Base-by-base conservation (phyloP, 1,140 invertebrate genomes). In the Dryas iulia region DNA sequence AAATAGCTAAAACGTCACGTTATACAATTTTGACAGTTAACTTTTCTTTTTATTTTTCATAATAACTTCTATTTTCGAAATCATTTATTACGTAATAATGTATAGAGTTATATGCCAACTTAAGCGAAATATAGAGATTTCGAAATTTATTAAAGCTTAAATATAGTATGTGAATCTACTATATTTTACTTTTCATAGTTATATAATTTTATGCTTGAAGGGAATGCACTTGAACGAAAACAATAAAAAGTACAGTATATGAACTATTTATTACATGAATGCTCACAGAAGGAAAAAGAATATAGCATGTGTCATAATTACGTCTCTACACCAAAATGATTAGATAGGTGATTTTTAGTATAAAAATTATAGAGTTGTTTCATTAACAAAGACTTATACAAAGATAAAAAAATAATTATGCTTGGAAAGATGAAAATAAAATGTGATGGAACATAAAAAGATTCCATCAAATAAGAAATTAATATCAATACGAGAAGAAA, bases 391-490 rank as follows among this genome's bases (percentile, higher is more conserved):
- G 31, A 31, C 8, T 11, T 60, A 56, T 60, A 25, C 25, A 30
- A 8, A 25, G 12, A 35, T 30, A 35, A 56, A 21, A 31, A 57
- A 61, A 35, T 77, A 87, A 89, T 71, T 88, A 90, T 89, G 87
- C 78, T 82, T 61, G 78, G 73, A 35, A 87, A 79, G 74, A 89
- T 74, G 73, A 87, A 81, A 87, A 83, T 83, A 79, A 81, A 78
- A 84, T 87, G 89, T 89, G 76, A 91, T 91, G 89, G 89, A 89
- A 87, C 83, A 82, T 89, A 89, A 86, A 77, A 78, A 84, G 70
- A 74, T 71, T 76, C 78, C 84, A 81, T 84, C 81, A 25, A 84
- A 84, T 69, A 86, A 80, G 61, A 86, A 88, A 78, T 74, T 81
- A 74, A 72, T 84, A 79, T 81, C 79, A 73, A 85, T 82, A 69